Conservation (phyloP, 1,140 invertebrate species). For the Drosophila elegans region DNA sequence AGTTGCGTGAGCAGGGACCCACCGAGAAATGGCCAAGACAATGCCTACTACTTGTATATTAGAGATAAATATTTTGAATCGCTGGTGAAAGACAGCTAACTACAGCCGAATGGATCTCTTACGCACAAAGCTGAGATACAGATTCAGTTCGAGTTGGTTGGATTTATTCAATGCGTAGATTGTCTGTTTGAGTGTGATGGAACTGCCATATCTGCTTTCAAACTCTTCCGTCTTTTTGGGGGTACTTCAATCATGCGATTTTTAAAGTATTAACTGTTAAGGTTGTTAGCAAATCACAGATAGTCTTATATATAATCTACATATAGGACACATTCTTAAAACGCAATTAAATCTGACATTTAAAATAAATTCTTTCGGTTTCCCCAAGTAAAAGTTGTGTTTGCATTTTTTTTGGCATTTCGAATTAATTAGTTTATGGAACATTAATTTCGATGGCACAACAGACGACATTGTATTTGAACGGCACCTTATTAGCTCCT, state of each 20-base stretch:
- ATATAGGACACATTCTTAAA: background rate
- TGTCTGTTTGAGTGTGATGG: conserved; percentile 10
- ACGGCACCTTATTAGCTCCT: conserved; percentile 28
- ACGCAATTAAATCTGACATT: too few relatives aligned
- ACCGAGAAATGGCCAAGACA: conserved; percentile 34
- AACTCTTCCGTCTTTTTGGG: conserved; percentile 9
- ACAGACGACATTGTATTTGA: background rate
- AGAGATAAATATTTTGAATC: conserved; percentile 40
- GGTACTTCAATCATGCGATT: background rate
- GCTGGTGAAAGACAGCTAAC: conserved; percentile 19
- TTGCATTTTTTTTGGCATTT: background rate
- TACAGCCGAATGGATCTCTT: conserved; percentile 1
- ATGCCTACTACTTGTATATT: conserved; percentile 58
- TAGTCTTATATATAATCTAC: too few relatives aligned
- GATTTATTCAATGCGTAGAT: conserved; percentile 17
- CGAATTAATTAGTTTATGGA: background rate
- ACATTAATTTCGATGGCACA: background rate
- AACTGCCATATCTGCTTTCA: conserved; percentile 11
- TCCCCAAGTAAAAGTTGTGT: too few relatives aligned
- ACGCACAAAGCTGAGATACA: conserved; percentile 32
- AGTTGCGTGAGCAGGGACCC: conserved; percentile 69
- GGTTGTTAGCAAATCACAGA: background rate
- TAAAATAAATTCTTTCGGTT: too few relatives aligned
- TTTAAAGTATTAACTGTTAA: background rate
- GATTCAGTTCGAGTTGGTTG: background rate